Evolutionary conservation across 1,140 invertebrate species (phyloP).

Genomic region (Drosophila pseudoananassae): DNA sequence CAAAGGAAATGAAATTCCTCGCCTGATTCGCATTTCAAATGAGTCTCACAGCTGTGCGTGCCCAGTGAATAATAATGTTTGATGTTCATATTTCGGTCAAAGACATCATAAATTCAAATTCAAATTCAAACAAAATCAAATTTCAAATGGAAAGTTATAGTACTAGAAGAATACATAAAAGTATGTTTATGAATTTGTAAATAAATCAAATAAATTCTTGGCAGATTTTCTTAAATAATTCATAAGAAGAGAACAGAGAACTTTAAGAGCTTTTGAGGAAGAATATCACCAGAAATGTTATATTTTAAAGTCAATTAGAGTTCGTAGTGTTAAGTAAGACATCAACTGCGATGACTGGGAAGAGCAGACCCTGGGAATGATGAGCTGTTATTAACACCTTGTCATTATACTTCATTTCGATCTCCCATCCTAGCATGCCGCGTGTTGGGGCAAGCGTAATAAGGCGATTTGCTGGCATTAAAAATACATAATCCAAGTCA

Average conservation of each 20-base stretch:
- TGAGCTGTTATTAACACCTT: conserved; percentile 54
- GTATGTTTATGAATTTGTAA: conserved; percentile 32
- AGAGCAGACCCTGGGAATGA: conserved; percentile 7
- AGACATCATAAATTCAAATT: conserved; percentile 47
- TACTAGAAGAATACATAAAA: conserved; percentile 16
- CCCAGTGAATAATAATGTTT: conserved; percentile 47
- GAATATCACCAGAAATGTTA: neutral
- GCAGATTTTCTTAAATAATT: conserved; percentile 10
- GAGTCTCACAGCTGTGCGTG: conserved; percentile 43
- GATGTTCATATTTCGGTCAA: conserved; percentile 64
- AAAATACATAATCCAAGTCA: conserved; percentile 58
- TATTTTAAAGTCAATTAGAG: neutral
- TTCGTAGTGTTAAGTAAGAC: conserved; percentile 14
- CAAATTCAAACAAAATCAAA: conserved; percentile 5
- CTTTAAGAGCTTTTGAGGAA: too few species aligned
- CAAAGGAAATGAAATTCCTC: conserved; percentile 48
- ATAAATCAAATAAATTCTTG: conserved; percentile 10
- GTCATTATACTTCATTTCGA: conserved; percentile 39
- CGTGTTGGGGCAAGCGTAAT: conserved; percentile 12
- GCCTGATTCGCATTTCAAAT: conserved; percentile 67
- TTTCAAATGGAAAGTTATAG: conserved; percentile 17
- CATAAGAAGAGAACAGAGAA: neutral
- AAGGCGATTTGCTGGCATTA: conserved; percentile 49
- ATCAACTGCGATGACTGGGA: conserved; percentile 20
- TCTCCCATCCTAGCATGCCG: neutral